These are phyloP conservation scores for Aphelenchoides fujianensis DNA, from an alignment of 1,140 invertebrate genomes.

Conservation along the genomic window DNA sequence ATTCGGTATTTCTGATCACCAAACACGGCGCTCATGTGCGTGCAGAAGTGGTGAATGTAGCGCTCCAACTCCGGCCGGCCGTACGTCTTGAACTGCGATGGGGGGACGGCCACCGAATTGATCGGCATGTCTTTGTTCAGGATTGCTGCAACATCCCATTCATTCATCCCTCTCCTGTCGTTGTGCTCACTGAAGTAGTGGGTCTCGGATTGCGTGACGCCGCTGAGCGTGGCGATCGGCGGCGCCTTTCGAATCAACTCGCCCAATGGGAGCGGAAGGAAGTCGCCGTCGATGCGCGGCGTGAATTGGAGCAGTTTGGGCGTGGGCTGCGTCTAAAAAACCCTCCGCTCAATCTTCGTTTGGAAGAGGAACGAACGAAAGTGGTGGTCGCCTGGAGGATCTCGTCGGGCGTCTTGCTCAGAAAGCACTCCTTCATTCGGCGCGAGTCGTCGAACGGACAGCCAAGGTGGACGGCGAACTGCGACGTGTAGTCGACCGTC, in stretches of 20 bases:
- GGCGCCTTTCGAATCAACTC: constrained; percentile 24
- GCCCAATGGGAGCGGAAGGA: constrained; percentile 15
- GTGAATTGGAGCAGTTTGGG: constrained; percentile 18
- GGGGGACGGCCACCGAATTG: constrained; percentile 24
- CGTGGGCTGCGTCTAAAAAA: constrained; percentile 27
- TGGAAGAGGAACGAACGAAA: background rate
- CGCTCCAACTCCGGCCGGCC: background rate
- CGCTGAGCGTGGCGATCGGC: constrained; percentile 16
- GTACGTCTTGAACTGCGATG: background rate
- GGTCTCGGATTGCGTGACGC: constrained; percentile 22
- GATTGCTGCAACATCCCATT: constrained; percentile 5
- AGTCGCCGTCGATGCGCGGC: constrained; percentile 29
- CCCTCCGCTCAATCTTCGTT: no score
- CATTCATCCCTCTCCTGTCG: background rate
- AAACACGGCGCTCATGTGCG: background rate
- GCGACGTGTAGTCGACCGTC: constrained; percentile 9
- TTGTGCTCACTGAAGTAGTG: constrained; percentile 27
- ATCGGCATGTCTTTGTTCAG: constrained; percentile 23
- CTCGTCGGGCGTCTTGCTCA: constrained; percentile 1
- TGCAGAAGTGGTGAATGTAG: constrained; percentile 21
- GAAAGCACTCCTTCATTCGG: background rate
- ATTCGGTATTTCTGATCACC: constrained; percentile 8
- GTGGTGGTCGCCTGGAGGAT: constrained; percentile 1
- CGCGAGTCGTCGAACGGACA: background rate
- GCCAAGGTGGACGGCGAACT: constrained; percentile 13